A percentile compares a stretch with the other conserved stretches of the same genome.
phyloP scores from a whole-genome alignment of 2,888 invertebrate genomes.

The Drosophila buzzatii region DNA sequence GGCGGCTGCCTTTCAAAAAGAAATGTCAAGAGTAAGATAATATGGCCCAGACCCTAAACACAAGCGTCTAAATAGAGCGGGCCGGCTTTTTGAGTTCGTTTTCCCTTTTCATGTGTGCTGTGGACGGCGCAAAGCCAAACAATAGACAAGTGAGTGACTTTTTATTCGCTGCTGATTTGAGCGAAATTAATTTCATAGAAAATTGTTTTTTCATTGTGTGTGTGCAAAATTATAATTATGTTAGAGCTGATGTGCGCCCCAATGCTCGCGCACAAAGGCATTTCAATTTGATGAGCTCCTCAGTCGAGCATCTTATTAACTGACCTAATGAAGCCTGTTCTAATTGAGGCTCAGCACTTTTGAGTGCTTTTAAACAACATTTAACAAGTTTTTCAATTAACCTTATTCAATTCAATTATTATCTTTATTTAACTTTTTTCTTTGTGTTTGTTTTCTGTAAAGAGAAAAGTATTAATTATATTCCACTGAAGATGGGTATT shows the following conservation, averaged over 20 bases:
- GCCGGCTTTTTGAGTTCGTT: neutral
- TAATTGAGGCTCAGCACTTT: neutral
- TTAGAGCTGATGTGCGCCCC: conserved; percentile 8
- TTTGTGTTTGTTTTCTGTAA: too few species aligned
- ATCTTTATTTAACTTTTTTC: too few species aligned
- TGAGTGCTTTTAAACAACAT: neutral
- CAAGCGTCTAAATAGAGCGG: conserved; percentile 16
- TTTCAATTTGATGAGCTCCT: conserved; percentile 8
- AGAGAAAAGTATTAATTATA: too few species aligned
- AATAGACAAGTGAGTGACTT: conserved; percentile 72
- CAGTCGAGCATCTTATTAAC: neutral
- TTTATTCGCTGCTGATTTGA: conserved; percentile 62
- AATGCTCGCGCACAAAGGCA: neutral
- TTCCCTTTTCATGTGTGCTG: conserved; percentile 41
- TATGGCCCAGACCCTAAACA: conserved; percentile 70
- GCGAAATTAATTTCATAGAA: conserved; percentile 74
- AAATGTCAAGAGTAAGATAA: conserved; percentile 70
- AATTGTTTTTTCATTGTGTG: conserved; percentile 36
- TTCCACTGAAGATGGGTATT: too few species aligned
- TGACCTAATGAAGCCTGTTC: neutral
- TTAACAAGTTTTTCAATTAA: neutral
- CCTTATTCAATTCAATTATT: neutral
- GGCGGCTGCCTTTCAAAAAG: conserved; percentile 52
- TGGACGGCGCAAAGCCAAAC: conserved; percentile 54
- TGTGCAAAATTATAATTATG: conserved; percentile 19